Evolutionary conservation across 2,113 vertebrate species (phyloP), one percentile per base, ranked within the genome.

Genomic region (Sorex fumeus): DNA sequence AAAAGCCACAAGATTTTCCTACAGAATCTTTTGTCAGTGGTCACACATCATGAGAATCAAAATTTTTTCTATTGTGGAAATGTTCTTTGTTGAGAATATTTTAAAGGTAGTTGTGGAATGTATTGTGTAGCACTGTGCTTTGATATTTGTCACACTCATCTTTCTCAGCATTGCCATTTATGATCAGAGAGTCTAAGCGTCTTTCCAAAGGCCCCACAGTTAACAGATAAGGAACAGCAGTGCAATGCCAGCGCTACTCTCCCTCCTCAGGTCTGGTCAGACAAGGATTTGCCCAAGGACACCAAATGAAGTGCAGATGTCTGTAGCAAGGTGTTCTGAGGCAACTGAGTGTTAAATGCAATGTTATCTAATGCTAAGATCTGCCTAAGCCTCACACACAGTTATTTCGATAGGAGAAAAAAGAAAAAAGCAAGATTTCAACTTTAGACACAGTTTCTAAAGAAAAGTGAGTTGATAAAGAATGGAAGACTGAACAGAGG

Each of bases 1-100:
- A 96, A 97, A 97, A 91, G 21, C 4, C 93, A 93, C 62, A 95
- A 34, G 76, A 87, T 97, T 97, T 97, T 89, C 66, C 75, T 84
- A 81, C 28, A 79, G 93, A 96, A 95, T 83, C 94, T 64, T 96
- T 95, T 96, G 87, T 91, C 96, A 60, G 86, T 96, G 88, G 94
- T 78, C 34, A 25, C 62, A 90, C 50, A 60, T 60, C 30, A 34
- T 82, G 81, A 95, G 62, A 93, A 93, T 94, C 16, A 77, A 92
- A 95, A 88, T 84, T 96, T 87, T 72, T 43, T 90, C 57, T 71
- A 18, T 90, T 83, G 30, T 36, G 91, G 32, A 69, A 71, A 83
- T 67, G 81, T 57, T 85, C 18, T 87, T 80, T 93, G 87, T 87
- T 53, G 57, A 74, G 84, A 89, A 5, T 30, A 92, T 88, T 96